These are phyloP conservation scores for Danio tinwini DNA, from an alignment of 2,797 vertebrate genomes.

Conservation along the genomic window DNA sequence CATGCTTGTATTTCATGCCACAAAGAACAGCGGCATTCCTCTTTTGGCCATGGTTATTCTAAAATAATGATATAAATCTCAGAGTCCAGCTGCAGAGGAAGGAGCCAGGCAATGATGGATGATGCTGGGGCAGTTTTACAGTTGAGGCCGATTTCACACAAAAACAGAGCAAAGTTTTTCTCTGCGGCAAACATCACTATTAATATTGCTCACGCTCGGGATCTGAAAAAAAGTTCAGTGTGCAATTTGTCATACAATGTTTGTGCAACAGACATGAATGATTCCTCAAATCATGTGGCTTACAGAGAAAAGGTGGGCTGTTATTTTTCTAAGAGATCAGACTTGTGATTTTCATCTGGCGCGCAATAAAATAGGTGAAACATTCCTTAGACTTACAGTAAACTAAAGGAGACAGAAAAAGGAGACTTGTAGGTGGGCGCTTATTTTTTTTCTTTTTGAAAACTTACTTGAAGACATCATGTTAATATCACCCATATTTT, in stretches of 20 bases:
- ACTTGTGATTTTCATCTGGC: not conserved
- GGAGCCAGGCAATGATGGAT: slow-evolving; percentile 30
- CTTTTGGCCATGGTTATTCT: slow-evolving; percentile 24
- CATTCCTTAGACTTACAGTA: not conserved
- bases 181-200: slow-evolving; percentile 13
- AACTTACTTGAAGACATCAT: not conserved
- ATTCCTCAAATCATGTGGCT: slow-evolving; percentile 6
- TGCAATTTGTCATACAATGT: slow-evolving; percentile 24
- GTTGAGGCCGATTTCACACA: slow-evolving; percentile 29
- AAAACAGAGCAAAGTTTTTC: slow-evolving; percentile 17
- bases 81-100: slow-evolving; percentile 25
- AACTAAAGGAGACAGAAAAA: not conserved
- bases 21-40: slow-evolving; percentile 15
- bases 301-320: slow-evolving; percentile 8
- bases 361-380: slow-evolving; percentile 7
- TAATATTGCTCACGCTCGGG: slow-evolving; percentile 2
- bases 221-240: slow-evolving; percentile 10
- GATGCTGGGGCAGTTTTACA: slow-evolving; percentile 31
- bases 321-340: slow-evolving; percentile 26
- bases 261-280: slow-evolving; percentile 33
- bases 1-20: slow-evolving; percentile 3
- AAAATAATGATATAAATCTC: slow-evolving; percentile 30
- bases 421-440: slow-evolving; percentile 9
- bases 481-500: no score
- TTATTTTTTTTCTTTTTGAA: not conserved